These are phyloP conservation scores for Achlya flavicornis DNA, from an alignment of 2,888 invertebrate species.

Conservation along the genomic window DNA sequence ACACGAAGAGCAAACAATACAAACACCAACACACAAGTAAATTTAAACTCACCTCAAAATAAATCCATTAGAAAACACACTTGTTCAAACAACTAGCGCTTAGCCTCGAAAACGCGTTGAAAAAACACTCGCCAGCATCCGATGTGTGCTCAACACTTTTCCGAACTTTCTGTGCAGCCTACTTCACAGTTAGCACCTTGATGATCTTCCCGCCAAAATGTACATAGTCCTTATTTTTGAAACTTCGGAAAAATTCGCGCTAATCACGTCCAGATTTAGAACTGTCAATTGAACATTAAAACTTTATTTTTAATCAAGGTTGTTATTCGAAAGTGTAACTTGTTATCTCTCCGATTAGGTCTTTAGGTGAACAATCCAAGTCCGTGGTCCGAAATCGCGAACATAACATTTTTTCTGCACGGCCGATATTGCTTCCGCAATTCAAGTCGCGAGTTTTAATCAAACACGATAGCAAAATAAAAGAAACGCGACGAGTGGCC, in stretches of 20 bases:
- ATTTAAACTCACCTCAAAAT: conserved; percentile 84
- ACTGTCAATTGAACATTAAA: conserved; percentile 35
- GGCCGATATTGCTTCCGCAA: conserved; percentile 69
- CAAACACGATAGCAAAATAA: conserved; percentile 71
- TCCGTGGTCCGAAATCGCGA: conserved; percentile 52
- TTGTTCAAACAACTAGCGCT: conserved; percentile 84
- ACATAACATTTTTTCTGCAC: conserved; percentile 50
- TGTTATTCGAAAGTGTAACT: conserved; percentile 50
- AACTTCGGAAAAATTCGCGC: conserved; percentile 41
- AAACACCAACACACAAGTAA: conserved; percentile 83
- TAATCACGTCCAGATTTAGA: conserved; percentile 34
- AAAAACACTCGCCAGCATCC: conserved; percentile 80
- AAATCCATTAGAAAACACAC: conserved; percentile 85
- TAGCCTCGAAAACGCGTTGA: conserved; percentile 84
- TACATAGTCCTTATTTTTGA: conserved; percentile 41
- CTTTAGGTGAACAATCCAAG: conserved; percentile 51
- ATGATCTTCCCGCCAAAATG: conserved; percentile 66
- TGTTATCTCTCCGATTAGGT: conserved; percentile 53
- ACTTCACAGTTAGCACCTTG: conserved; percentile 61
- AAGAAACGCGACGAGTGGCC: conserved; percentile 72
- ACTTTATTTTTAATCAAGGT: conserved; percentile 37
- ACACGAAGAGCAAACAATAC: conserved; percentile 81
- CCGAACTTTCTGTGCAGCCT: conserved; percentile 77
- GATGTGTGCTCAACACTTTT: conserved; percentile 79
- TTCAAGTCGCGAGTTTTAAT: conserved; percentile 62